Percentiles rank a stretch among this genome's conserved stretches.
phyloP scores from a whole-genome alignment of 2,797 vertebrate genomes.

The Mergus octosetaceus region DNA sequence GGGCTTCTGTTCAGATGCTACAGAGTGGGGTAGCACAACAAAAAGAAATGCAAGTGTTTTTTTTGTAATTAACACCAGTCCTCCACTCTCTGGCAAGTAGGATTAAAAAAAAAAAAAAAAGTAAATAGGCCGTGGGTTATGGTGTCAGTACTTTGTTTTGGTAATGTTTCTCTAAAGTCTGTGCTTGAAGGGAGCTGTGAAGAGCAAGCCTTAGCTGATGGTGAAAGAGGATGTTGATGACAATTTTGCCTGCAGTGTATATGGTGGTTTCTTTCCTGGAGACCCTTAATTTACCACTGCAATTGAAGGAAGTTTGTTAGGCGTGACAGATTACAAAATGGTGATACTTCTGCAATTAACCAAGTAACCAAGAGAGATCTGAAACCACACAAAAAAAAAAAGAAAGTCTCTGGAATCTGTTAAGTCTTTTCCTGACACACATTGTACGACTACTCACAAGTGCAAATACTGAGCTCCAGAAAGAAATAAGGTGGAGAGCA shows the following conservation, averaged over 20 bases:
- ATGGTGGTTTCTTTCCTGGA: fast-evolving
- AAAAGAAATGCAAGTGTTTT: neutral
- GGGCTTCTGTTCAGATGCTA: neutral
- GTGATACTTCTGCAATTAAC: neutral
- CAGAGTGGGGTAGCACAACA: neutral
- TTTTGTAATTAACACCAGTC: neutral
- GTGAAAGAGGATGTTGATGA: neutral
- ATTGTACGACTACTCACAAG: neutral
- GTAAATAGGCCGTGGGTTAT: neutral
- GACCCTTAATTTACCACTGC: neutral
- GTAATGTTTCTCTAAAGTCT: neutral
- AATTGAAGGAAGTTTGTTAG: neutral
- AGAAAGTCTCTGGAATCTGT: neutral
- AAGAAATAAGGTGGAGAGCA: neutral
- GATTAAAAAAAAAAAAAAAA: neutral
- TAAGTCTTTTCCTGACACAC: neutral
- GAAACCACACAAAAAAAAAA: neutral
- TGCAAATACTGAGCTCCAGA: neutral
- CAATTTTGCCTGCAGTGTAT: neutral
- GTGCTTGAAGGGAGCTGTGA: neutral
- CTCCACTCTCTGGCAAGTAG: neutral
- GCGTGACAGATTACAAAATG: neutral
- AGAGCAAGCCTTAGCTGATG: neutral
- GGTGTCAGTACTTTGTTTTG: neutral
- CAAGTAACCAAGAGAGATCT: neutral